Conservation (phyloP, 2,888 invertebrate species). For the Pogonocherus hispidulus region DNA sequence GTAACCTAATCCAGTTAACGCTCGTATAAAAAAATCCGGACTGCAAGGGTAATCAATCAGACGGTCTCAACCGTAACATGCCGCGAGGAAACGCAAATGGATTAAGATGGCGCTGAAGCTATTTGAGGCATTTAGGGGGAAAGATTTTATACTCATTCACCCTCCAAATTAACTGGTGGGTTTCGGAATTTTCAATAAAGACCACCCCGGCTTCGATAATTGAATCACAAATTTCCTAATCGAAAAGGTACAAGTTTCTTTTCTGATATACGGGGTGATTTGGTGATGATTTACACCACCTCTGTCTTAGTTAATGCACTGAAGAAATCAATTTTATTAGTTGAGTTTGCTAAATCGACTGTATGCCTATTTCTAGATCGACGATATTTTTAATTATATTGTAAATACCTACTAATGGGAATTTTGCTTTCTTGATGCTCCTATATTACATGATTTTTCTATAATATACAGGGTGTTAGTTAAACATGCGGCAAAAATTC, state of each 20-base stretch:
- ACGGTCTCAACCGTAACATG: not conserved
- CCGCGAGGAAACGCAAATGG: slow-evolving; percentile 40
- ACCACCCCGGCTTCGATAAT: not conserved
- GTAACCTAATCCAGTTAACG: not conserved
- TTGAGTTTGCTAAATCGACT: no score
- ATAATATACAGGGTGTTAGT: no score
- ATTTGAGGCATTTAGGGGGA: slow-evolving; percentile 62
- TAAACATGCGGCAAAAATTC: no score
- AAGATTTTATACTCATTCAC: slow-evolving; percentile 62
- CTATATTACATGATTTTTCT: no score
- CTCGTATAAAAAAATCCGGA: not conserved
- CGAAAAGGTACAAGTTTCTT: not conserved
- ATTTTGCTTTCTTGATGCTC: no score
- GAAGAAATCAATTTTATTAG: no score
- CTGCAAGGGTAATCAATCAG: not conserved
- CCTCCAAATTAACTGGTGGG: slow-evolving; percentile 62
- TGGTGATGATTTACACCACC: no score
- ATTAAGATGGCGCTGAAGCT: slow-evolving; percentile 61
- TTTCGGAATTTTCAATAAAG: slow-evolving; percentile 64
- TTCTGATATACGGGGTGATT: not conserved
- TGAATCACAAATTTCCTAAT: slow-evolving; percentile 27
- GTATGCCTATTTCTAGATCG: no score
- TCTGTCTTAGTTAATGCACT: no score
- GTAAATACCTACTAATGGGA: no score
- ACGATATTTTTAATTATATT: no score